Percentiles rank a stretch among this genome's conserved stretches.
Conservation (phyloP, 2,113 vertebrate species). For the Hyaena hyaena region DNA sequence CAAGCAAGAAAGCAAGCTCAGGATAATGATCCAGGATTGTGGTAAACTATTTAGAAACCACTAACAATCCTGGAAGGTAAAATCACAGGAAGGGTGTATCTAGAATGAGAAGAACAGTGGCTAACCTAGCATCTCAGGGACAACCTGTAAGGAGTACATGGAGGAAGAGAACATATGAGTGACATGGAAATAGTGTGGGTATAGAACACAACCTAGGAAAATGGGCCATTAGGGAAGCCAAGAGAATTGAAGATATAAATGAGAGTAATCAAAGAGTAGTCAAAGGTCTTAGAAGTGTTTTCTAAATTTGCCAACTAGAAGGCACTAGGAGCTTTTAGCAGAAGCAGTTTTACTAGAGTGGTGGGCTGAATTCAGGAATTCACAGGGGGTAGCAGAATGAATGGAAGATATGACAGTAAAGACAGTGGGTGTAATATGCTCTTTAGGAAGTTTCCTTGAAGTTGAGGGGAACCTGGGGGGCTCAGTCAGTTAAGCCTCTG, state of each 20-base stretch:
- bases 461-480: background rate
- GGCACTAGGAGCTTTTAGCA: background rate
- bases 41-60: background rate
- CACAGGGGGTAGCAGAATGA: background rate
- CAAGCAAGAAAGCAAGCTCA: too few relatives aligned
- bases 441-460: background rate
- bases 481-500: fast-evolving
- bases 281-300: background rate
- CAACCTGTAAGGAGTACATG: fast-evolving
- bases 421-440: background rate
- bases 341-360: background rate
- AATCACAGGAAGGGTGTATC: background rate
- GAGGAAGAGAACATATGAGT: background rate
- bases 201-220: background rate
- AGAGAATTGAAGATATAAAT: background rate
- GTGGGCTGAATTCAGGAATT: background rate
- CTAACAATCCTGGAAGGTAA: background rate
- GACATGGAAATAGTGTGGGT: background rate
- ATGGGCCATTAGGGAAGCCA: fast-evolving
- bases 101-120: background rate
- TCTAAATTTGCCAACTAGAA: background rate
- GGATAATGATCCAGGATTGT: background rate
- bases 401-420: background rate
- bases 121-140: background rate
- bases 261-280: background rate